Percentiles rank a stretch among this genome's conserved stretches.
Conservation (phyloP, 2,797 vertebrate genomes). For the Silurus aristotelis region DNA sequence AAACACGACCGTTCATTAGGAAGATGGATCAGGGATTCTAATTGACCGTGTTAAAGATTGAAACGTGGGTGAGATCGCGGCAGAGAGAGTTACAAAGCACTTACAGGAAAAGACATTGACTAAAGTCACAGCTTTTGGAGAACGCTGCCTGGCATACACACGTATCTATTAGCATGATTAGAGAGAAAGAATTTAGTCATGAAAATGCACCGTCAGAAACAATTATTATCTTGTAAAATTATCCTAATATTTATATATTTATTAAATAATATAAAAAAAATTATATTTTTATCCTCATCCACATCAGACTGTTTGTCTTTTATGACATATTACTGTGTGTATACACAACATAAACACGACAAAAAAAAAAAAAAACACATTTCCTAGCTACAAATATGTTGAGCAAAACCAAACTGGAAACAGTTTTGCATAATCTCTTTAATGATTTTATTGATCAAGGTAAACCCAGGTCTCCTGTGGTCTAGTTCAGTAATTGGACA, state of each 20-base stretch:
- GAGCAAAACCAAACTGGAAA: not conserved
- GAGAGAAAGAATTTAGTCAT: not conserved
- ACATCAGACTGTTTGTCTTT: not conserved
- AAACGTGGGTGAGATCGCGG: conserved; percentile 25
- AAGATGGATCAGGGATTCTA: conserved; percentile 51
- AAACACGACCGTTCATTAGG: conserved; percentile 50
- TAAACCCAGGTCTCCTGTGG: not conserved
- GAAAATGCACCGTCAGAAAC: not conserved
- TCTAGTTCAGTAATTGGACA: not conserved
- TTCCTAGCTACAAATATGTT: not conserved
- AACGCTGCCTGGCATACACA: not conserved
- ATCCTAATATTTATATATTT: too few species aligned
- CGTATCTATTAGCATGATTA: not conserved
- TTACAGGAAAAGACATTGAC: not conserved
- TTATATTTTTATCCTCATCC: not conserved
- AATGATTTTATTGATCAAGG: not conserved
- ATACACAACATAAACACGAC: not conserved
- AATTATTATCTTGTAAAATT: not conserved
- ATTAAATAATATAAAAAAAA: not conserved
- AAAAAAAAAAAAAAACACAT: too few species aligned
- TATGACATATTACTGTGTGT: not conserved
- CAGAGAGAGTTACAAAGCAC: conserved; percentile 6
- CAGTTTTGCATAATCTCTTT: not conserved
- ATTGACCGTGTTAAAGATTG: conserved; percentile 48
- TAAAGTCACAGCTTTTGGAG: conserved; percentile 7